phyloP scores from a whole-genome alignment of 2,113 vertebrate genomes.

The Riparia riparia region DNA sequence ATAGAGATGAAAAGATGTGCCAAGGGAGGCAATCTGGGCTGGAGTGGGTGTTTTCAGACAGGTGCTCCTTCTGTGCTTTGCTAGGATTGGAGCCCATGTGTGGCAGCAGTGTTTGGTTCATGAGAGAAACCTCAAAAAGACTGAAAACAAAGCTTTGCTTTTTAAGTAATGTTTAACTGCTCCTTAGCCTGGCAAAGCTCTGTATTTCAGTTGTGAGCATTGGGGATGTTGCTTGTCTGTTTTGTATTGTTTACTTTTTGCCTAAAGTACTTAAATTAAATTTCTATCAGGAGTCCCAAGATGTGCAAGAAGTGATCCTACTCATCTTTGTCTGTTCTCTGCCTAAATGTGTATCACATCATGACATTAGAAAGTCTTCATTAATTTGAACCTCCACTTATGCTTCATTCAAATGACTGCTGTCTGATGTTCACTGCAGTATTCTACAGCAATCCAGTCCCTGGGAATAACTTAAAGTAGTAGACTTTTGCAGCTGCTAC shows the following conservation, averaged over 20 bases:
- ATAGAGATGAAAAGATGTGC: not conserved
- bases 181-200: not conserved
- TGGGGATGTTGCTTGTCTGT: not conserved
- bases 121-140: not conserved
- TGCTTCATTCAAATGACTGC: rapidly evolving
- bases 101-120: not conserved
- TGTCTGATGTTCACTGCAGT: not conserved
- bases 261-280: not conserved
- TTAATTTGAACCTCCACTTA: not conserved
- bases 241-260: not conserved
- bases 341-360: not conserved
- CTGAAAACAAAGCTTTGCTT: not conserved
- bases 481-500: not conserved
- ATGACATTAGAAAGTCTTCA: not conserved
- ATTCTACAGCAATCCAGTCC: not conserved
- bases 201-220: not conserved
- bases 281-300: not conserved
- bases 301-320: not conserved
- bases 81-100: not conserved
- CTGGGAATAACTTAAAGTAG: rapidly evolving
- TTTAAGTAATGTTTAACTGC: not conserved
- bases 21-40: not conserved
- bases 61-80: not conserved
- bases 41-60: not conserved
- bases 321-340: not conserved